Percentiles rank a stretch among this genome's conserved stretches.
Evolutionary conservation across 2,113 vertebrate genomes (phyloP).

Genomic region (Halichoeres trimaculatus): DNA sequence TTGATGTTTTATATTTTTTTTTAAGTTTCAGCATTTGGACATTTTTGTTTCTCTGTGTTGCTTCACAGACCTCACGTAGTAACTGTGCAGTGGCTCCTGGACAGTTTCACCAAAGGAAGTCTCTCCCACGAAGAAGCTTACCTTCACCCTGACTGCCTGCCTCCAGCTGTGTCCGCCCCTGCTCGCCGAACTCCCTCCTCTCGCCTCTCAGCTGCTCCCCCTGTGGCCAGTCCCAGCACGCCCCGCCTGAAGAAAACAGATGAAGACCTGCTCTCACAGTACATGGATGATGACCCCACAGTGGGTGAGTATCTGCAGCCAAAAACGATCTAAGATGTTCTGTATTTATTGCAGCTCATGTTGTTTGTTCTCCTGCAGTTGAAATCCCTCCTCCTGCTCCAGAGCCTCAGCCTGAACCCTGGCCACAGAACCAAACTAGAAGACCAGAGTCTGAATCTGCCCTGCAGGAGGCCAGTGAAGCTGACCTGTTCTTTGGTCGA

Average conservation of each 20-base stretch:
- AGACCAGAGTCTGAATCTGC: constrained; percentile 70
- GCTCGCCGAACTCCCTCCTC: constrained; percentile 53
- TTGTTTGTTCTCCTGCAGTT: constrained; percentile 55
- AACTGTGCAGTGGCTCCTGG: constrained; percentile 91
- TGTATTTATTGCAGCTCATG: background rate
- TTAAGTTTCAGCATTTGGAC: too few relatives aligned
- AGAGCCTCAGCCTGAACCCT: constrained; percentile 33
- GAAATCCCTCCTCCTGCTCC: constrained; percentile 53
- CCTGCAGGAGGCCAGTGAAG: constrained; percentile 76
- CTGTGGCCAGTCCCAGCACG: constrained; percentile 56
- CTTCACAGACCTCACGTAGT: constrained; percentile 89
- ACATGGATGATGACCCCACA: constrained; percentile 84
- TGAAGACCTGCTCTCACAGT: constrained; percentile 93
- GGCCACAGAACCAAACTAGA: constrained; percentile 41
- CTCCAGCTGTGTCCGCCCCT: constrained; percentile 80
- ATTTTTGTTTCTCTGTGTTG: background rate
- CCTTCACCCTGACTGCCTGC: constrained; percentile 86
- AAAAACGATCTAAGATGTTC: background rate
- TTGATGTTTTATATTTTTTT: too few relatives aligned
- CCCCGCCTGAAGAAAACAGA: constrained; percentile 78
- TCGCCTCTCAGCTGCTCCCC: constrained; percentile 62
- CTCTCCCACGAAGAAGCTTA: constrained; percentile 88
- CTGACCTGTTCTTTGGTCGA: constrained; percentile 87
- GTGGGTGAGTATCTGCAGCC: constrained; percentile 79
- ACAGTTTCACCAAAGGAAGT: constrained; percentile 88